A percentile compares a stretch with the other conserved stretches of the same genome.
Conservation (phyloP, 2,888 invertebrate species). For the Helleia helle region DNA sequence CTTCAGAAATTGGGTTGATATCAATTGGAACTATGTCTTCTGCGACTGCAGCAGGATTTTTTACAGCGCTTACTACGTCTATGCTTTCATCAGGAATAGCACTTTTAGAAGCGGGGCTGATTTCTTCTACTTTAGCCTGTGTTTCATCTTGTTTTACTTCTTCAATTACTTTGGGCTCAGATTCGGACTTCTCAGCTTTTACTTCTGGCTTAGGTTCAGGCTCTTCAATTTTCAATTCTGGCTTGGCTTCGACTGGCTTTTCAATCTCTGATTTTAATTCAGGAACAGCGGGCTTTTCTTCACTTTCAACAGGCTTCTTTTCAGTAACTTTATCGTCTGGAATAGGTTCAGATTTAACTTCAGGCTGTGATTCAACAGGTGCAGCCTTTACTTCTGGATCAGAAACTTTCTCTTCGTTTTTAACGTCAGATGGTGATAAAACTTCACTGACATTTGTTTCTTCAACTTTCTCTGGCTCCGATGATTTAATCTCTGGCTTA, state of each 20-base stretch:
- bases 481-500: constrained; percentile 7
- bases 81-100: constrained; percentile 34
- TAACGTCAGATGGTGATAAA: background rate
- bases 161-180: constrained; percentile 26
- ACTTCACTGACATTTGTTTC: background rate
- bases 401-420: background rate
- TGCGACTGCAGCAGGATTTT: constrained; percentile 42
- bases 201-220: constrained; percentile 30
- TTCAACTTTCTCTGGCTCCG: background rate
- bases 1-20: constrained; percentile 37
- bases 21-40: constrained; percentile 42
- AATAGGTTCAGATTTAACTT: constrained; percentile 24
- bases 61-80: constrained; percentile 44
- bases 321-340: constrained; percentile 18
- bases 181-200: constrained; percentile 28
- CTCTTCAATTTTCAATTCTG: constrained; percentile 30
- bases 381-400: background rate
- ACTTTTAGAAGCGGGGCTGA: constrained; percentile 36
- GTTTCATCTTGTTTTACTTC: constrained; percentile 30
- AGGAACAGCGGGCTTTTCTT: constrained; percentile 25
- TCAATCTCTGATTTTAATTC: constrained; percentile 25
- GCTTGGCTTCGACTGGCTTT: constrained; percentile 24
- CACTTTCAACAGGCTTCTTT: constrained; percentile 24
- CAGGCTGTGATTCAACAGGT: constrained; percentile 21
- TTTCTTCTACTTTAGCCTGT: constrained; percentile 40